Base-by-base conservation (phyloP, 2,888 invertebrate species). In the Vanessa cardui region DNA sequence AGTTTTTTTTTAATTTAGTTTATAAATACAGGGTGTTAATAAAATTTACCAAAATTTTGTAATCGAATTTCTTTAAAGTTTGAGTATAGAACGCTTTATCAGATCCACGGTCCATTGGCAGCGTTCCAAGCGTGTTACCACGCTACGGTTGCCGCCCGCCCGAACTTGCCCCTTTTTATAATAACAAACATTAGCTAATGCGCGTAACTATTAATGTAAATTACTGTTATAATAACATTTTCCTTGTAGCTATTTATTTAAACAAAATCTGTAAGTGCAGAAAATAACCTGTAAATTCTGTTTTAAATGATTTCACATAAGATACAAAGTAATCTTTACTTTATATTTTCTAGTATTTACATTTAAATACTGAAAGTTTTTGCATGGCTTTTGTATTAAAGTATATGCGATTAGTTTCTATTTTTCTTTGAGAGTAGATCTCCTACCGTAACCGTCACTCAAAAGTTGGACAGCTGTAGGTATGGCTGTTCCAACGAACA, bases 81-180 rank as follows among this genome's bases (percentile, higher is more conserved):
- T 84, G 81, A 79, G 77, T 81, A 74, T 81, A 78, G 70, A 61
- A 68, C 65, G 68, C 63, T 79, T 56, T 18, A 77, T 80, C 80
- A 77, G 77, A 80, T 82, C 76, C 80, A 84, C 81, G 87, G 80
- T 80, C 76, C 76, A 78, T 88, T 90, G 91, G 90, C 90, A 62
- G 49, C 64, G 73, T 69, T 83, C 91, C 90, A 90, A 83, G 72
- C 88, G 80, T 83, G 85, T 81, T 84, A 80, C 85, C 78, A 83
- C 80, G 86, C 73, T 73, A 69, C 71, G 66, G 65, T 69, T 68
- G 63, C 65, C 71, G 64, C 66, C 72, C 72, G 74, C 72, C 73
- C 68, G 64, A 72, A 72, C 71, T 70, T 66, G 70, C 70, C 70
- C 69, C 66, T 68, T 72, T 69, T 69, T 66, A 70, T 67, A 71